Percentiles rank a stretch among this genome's conserved stretches.
These are phyloP conservation scores for Drosophila melanosoma DNA, from an alignment of 2,888 invertebrate genomes.

Conservation along the genomic window DNA sequence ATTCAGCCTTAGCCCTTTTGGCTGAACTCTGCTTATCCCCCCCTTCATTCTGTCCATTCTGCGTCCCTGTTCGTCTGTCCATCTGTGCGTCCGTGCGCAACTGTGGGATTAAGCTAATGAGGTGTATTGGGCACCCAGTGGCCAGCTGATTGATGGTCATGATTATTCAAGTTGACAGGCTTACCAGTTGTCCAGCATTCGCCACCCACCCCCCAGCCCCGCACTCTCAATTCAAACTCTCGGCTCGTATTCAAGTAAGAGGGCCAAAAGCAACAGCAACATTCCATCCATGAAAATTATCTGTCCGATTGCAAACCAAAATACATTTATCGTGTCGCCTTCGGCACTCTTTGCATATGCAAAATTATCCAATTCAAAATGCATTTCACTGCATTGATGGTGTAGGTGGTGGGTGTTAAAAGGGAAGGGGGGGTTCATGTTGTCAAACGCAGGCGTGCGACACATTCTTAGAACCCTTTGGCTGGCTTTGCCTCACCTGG, in stretches of 20 bases:
- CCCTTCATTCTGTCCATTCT: neutral
- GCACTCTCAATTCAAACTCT: neutral
- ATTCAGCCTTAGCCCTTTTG: slow-evolving; percentile 25
- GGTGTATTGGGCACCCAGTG: slow-evolving; percentile 69
- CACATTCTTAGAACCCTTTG: slow-evolving; percentile 36
- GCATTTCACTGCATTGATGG: slow-evolving; percentile 70
- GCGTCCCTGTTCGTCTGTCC: slow-evolving; percentile 12
- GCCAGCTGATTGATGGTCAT: slow-evolving; percentile 71
- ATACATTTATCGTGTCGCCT: slow-evolving; percentile 60
- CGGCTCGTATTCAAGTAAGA: slow-evolving; percentile 9
- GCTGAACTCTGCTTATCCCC: neutral
- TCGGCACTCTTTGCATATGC: slow-evolving; percentile 60
- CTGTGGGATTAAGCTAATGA: slow-evolving; percentile 76
- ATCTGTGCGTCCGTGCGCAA: slow-evolving; percentile 68
- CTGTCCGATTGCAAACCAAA: slow-evolving; percentile 58
- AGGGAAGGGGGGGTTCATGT: slow-evolving; percentile 47
- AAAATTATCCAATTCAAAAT: slow-evolving; percentile 75
- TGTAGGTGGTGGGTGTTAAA: neutral
- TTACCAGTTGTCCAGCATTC: slow-evolving; percentile 48
- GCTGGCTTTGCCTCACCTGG: slow-evolving; percentile 29
- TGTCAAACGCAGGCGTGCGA: slow-evolving; percentile 38
- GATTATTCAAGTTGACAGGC: slow-evolving; percentile 74
- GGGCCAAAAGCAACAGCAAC: slow-evolving; percentile 24
- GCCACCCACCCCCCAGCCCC: neutral
- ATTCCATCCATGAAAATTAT: slow-evolving; percentile 52